Percentiles rank a stretch among this genome's conserved stretches.
phyloP scores from a whole-genome alignment of 2,888 invertebrate species.

The Drosophila birchii region DNA sequence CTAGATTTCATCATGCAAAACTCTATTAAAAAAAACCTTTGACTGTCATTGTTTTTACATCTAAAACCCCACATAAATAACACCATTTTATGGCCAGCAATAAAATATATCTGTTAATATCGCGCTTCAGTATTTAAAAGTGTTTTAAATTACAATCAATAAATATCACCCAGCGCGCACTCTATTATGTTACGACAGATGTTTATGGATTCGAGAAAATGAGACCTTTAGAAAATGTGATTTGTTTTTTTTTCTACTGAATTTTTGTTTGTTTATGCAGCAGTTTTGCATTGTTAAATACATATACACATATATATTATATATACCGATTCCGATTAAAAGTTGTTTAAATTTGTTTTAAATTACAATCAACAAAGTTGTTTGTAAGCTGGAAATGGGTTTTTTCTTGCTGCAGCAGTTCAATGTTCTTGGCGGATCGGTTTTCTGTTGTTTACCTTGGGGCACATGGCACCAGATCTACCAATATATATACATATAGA shows the following conservation, averaged over 20 bases:
- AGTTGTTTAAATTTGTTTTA: conserved; percentile 18
- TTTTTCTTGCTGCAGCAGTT: conserved; percentile 29
- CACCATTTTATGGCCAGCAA: background rate
- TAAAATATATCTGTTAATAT: conserved; percentile 5
- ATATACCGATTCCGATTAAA: background rate
- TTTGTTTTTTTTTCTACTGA: background rate
- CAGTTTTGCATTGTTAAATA: background rate
- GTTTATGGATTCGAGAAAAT: background rate
- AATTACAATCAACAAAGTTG: conserved; percentile 18
- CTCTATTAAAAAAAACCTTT: background rate
- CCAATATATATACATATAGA: conserved; percentile 5
- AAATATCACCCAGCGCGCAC: background rate
- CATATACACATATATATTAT: no score
- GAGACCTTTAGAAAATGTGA: background rate
- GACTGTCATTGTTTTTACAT: background rate
- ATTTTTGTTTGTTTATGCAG: background rate
- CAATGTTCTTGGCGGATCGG: conserved; percentile 28
- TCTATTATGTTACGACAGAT: conserved; percentile 2
- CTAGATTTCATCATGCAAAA: no score
- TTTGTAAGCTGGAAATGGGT: conserved; percentile 16
- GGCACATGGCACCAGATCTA: conserved; percentile 6
- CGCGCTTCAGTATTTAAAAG: background rate
- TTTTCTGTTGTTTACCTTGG: conserved; percentile 36
- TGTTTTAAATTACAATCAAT: conserved; percentile 8
- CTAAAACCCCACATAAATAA: background rate